Evolutionary conservation across 2,888 invertebrate genomes (phyloP).

Genomic region (Leptinotarsa haldemani): DNA sequence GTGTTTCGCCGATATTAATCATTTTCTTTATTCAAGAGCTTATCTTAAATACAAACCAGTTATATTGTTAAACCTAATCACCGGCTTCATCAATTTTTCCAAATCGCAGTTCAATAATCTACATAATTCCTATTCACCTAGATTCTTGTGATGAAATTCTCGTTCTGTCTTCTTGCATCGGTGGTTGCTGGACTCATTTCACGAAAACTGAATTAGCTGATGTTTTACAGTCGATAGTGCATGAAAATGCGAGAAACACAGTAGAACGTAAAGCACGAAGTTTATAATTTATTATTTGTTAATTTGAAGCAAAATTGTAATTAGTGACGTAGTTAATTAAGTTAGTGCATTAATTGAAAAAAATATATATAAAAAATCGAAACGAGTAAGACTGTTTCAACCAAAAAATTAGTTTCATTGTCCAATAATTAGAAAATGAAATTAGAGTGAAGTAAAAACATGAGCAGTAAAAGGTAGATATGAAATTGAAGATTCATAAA

Average conservation of each 20-base stretch:
- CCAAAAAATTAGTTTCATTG: no score
- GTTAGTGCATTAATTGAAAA: no score
- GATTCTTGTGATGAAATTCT: conserved; percentile 7
- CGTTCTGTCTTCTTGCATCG: not conserved
- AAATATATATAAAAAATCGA: no score
- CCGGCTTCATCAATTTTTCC: conserved; percentile 23
- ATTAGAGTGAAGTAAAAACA: no score
- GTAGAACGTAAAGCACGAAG: not conserved
- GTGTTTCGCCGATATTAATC: conserved; percentile 47
- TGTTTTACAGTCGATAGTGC: conserved; percentile 23
- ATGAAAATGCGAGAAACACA: conserved; percentile 16
- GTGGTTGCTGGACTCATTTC: conserved; percentile 6
- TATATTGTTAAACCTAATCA: conserved; percentile 30
- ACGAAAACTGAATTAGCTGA: conserved; percentile 15
- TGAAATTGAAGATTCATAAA: no score
- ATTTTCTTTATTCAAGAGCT: conserved; percentile 24
- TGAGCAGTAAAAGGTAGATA: no score
- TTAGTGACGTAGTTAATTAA: no score
- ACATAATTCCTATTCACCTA: conserved; percentile 17
- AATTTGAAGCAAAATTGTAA: not conserved
- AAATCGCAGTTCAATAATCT: conserved; percentile 21
- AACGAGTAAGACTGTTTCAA: no score
- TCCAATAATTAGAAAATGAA: no score
- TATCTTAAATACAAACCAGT: conserved; percentile 19
- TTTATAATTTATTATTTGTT: not conserved